Evolutionary conservation across 2,113 vertebrate species (phyloP).

Genomic region (Perca schrenkii): DNA sequence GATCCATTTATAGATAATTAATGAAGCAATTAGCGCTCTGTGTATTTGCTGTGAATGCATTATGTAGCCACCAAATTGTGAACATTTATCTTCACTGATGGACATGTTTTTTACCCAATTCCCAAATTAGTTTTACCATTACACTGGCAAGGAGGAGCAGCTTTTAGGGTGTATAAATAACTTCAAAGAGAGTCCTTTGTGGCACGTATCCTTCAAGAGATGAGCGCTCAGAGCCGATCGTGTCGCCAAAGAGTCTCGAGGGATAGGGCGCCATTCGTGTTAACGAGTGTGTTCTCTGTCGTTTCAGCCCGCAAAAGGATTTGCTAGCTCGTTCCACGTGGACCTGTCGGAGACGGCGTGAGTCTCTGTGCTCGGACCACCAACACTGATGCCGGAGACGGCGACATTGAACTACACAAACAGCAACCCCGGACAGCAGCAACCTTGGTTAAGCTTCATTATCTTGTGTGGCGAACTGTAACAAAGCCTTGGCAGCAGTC

Average conservation of each 20-base stretch:
- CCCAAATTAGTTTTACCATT: slow-evolving; percentile 64
- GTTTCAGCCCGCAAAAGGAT: slow-evolving; percentile 98
- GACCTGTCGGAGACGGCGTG: slow-evolving; percentile 97
- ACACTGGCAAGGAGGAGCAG: slow-evolving; percentile 25
- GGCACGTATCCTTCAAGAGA: slow-evolving; percentile 68
- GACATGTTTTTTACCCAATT: slow-evolving; percentile 61
- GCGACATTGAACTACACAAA: slow-evolving; percentile 83
- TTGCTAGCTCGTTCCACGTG: slow-evolving; percentile 98
- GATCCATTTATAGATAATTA: slow-evolving; percentile 78
- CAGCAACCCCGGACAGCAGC: slow-evolving; percentile 67
- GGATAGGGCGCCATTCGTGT: slow-evolving; percentile 65
- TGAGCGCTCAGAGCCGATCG: slow-evolving; percentile 55
- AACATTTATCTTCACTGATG: slow-evolving; percentile 64
- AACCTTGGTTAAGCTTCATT: slow-evolving; percentile 90
- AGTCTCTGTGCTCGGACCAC: slow-evolving; percentile 92
- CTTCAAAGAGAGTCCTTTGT: slow-evolving; percentile 67
- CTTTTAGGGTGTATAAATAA: slow-evolving; percentile 70
- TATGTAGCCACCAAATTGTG: slow-evolving; percentile 57
- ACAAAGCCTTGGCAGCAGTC: slow-evolving; percentile 86
- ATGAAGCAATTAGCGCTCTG: slow-evolving; percentile 75
- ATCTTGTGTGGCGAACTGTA: slow-evolving; percentile 91
- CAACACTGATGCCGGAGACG: slow-evolving; percentile 68
- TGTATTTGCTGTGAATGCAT: slow-evolving; percentile 72
- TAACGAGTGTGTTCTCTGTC: slow-evolving; percentile 83
- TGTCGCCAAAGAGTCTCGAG: slow-evolving; percentile 63